Base-by-base conservation (phyloP, 2,797 vertebrate genomes). In the Paedocypris micromegethes region DNA sequence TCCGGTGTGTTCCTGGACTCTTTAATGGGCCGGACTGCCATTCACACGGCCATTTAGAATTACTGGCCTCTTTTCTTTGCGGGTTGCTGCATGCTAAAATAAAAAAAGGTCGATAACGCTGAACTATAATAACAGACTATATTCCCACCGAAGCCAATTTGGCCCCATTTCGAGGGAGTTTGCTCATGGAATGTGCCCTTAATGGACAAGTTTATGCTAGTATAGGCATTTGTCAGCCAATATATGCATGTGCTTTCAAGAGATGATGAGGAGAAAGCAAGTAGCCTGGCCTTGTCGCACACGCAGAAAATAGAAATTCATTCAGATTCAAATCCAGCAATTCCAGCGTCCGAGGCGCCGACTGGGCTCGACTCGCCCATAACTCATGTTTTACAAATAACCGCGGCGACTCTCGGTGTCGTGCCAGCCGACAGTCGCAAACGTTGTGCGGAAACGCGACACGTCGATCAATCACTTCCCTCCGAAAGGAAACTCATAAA, bases 401-500 rank as follows among this genome's bases (percentile, higher is more conserved):
- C 81, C 42, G 42, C 5, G 4, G 6, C 39, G 7, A 48, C 53
- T 64, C 58, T 61, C 44, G 6, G 23, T 23, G 38, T 42, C 9
- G 68, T 62, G 75, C 63, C 77, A 55, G 39, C 73, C 63, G 68
- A 70, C 68, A 63, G 8, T 64, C 5, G 74, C 71, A 78, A 62
- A 58, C 62, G 75, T 48, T 39, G 49, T 50, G 43, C 46, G 52
- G 60, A 58, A 57, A 45, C 37, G 48, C n/a, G 47, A 53, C 60
- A 39, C 60, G 69, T 60, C 55, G 56, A 70, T 72, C 69, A 58
- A 72, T 68, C 60, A 61, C 47, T 65, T 62, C 42, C 48, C 58
- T 65, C 68, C 82, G 79, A 85, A 83, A 84, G 76, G 83, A 77
- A 78, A 80, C 68, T 83, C 76, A 78, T 73, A 88, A 87, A 84